phyloP scores from a whole-genome alignment of 1,140 invertebrate species.

The Papilio aristodemus region DNA sequence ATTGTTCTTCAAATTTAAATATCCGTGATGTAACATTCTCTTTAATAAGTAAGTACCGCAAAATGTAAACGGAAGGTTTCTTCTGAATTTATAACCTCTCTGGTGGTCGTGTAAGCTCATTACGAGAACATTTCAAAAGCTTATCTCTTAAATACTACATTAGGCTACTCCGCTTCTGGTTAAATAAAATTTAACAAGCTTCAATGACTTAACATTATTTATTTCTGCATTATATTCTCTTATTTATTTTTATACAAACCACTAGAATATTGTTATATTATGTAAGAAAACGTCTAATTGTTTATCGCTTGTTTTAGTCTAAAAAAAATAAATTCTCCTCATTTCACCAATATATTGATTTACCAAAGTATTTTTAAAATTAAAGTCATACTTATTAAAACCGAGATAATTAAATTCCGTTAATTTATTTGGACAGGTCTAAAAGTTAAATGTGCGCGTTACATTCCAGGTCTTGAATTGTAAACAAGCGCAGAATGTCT shows the following conservation, averaged over 20 bases:
- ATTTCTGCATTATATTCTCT: background rate
- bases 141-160: conserved; percentile 32
- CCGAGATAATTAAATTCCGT: background rate
- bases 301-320: background rate
- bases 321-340: too few relatives aligned
- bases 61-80: conserved; percentile 27
- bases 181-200: conserved; percentile 14
- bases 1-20: background rate
- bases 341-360: too few relatives aligned
- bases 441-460: background rate
- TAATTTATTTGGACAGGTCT: background rate
- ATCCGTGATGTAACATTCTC: background rate
- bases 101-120: conserved; percentile 36
- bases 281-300: background rate
- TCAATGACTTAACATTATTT: conserved; percentile 8
- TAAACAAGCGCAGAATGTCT: background rate
- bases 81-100: conserved; percentile 28
- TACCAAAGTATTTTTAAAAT: too few relatives aligned
- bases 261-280: background rate
- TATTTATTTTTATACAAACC: background rate
- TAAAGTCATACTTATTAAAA: too few relatives aligned
- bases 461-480: background rate
- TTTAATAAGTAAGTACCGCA: background rate
- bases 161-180: background rate
- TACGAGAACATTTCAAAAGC: conserved; percentile 37